These are phyloP conservation scores for Oryzias javanicus DNA, from an alignment of 2,113 vertebrate species.

Conservation along the genomic window DNA sequence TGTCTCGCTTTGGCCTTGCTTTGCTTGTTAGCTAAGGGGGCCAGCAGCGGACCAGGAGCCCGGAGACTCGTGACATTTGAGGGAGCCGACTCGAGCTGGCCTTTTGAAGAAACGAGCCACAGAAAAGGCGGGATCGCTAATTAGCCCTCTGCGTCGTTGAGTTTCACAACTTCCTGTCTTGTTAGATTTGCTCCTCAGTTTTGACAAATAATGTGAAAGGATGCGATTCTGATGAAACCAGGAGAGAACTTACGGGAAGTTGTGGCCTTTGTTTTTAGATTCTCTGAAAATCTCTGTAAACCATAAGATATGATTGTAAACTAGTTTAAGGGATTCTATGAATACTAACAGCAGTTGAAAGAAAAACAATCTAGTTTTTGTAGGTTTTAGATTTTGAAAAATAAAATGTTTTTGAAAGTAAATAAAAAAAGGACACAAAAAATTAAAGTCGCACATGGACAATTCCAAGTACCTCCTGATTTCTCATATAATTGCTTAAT, in stretches of 20 bases:
- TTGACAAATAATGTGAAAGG: constrained; percentile 53
- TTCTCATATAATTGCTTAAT: too few species aligned
- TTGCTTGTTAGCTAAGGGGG: constrained; percentile 62
- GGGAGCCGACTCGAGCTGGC: constrained; percentile 62
- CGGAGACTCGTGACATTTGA: constrained; percentile 73
- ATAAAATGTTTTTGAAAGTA: too few species aligned
- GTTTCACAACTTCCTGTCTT: constrained; percentile 59
- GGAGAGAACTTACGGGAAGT: constrained; percentile 3
- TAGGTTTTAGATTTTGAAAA: too few species aligned
- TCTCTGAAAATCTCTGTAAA: too few species aligned
- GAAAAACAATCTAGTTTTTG: too few species aligned
- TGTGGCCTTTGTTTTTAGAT: neutral
- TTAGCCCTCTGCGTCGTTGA: constrained; percentile 58
- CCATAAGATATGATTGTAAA: too few species aligned
- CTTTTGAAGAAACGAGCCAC: constrained; percentile 69
- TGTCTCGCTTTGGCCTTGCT: constrained; percentile 50
- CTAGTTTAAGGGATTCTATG: too few species aligned
- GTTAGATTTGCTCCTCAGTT: constrained; percentile 61
- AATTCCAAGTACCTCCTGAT: too few species aligned
- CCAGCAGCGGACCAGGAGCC: constrained; percentile 38
- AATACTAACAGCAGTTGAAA: too few species aligned
- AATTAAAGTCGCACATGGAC: too few species aligned
- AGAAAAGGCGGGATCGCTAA: constrained; percentile 61
- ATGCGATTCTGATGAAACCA: constrained; percentile 44
- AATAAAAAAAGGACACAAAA: too few species aligned